These are phyloP conservation scores for Grus americana DNA, from an alignment of 2,113 vertebrate species.

Conservation along the genomic window DNA sequence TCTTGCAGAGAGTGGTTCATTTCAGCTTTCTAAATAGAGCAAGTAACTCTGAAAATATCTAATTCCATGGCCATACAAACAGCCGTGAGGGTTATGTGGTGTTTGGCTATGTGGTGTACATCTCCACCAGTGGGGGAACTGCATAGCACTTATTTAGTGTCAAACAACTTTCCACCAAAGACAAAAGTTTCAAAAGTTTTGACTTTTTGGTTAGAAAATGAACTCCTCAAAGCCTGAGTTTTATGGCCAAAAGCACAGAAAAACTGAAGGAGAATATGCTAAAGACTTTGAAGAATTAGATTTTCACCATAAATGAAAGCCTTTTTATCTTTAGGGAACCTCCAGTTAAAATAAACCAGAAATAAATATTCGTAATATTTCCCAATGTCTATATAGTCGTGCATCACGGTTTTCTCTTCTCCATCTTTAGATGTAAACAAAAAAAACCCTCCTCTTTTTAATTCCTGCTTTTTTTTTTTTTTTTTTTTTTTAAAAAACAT, in stretches of 20 bases:
- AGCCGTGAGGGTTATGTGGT: neutral
- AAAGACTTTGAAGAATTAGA: neutral
- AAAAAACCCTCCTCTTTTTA: neutral
- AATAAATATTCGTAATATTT: neutral
- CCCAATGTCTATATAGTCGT: neutral
- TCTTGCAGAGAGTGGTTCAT: neutral
- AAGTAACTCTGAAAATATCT: neutral
- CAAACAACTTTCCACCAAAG: neutral
- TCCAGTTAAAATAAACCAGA: neutral
- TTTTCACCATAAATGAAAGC: neutral
- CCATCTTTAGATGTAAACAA: neutral
- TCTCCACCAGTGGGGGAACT: neutral
- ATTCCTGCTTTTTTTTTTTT: neutral
- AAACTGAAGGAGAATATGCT: neutral
- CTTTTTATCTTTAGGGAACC: neutral
- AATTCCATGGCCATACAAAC: neutral
- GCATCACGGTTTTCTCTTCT: neutral
- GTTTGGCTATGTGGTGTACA: neutral
- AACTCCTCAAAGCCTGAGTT: neutral
- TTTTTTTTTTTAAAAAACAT: neutral
- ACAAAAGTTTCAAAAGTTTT: neutral
- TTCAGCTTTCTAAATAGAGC: neutral
- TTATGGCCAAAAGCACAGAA: neutral
- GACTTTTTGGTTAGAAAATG: neutral
- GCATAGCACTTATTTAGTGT: neutral